Evolutionary conservation across 2,888 invertebrate species (phyloP), one percentile per base, ranked within the genome.

Genomic region (Microchrysa polita): DNA sequence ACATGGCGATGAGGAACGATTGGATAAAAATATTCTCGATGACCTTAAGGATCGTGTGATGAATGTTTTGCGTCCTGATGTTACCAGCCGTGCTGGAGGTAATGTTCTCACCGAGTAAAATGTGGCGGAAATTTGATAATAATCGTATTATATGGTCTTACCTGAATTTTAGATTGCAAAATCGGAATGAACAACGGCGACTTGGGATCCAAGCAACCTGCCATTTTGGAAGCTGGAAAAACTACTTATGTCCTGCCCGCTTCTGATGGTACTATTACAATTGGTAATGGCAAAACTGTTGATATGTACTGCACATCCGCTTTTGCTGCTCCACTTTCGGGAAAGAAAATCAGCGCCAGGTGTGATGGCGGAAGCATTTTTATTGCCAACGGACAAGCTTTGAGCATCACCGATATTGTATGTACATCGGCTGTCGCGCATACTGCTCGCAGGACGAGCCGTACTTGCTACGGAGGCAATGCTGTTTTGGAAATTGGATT

Each of bases 171-270:
- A 75, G 78, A 75, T 34, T 89, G 89, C 78, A 79, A 81, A 2
- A 80, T 89, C 69, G 84, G 84, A 59, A 81, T 86, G 1, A 73
- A 73, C 2, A 65, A 65, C 61, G 86, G 87, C 12, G 88, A 88
- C 77, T 82, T 89, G 1, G 85, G 85, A 0, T 86, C 87, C 74
- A 89, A 88, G 0, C 90, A 90, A 79, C 90, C 90, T 0, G 84
- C 91, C 4, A 86, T 88, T 77, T 79, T 91, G 1, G 83, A 81
- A 60, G 83, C 85, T 0, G 82, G 84, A 1, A 81, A 82, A 2
- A 74, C 77, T 12, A 72, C 76, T 22, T 82, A 81, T 74, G 81
- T 82, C 80, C 76, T 80, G 44, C 83, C 83, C 57, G 79, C 79
- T 40, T 63, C 71, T 0, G 53, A 78, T 0, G 83, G 84, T 1